Evolutionary conservation across 2,888 invertebrate genomes (phyloP), one percentile per base, ranked within the genome.

Genomic region (Rosalia funebris): DNA sequence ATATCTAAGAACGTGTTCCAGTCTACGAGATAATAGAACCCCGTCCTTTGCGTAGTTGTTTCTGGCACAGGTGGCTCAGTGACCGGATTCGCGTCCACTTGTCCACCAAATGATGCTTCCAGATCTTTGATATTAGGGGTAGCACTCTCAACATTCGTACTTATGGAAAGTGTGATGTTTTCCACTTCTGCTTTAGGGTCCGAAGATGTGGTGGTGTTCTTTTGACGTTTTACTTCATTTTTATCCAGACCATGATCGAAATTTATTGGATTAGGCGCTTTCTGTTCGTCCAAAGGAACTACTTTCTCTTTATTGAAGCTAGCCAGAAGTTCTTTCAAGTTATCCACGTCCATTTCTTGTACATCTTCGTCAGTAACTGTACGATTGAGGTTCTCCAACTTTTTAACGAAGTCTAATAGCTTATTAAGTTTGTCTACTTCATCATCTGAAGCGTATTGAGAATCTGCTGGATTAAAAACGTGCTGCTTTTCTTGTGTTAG

Each of bases 1-100:
- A 93, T 92, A 81, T 93, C 92, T 12, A 93, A 83, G 75, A 94
- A 94, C 53, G 90, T 88, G 75, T 94, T 93, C 92, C 93, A 93
- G 76, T 94, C 94, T 4, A 92, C 84, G 75, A 93, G 85, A 82
- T 93, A 93, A 76, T 93, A 94, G 68, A 93, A 89, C 0, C 93
- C 94, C 60, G 89, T 92, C 71, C 87, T 86, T 0, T 89, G 86
- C 2, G 91, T 89, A 11, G 85, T 84, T 1, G 88, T 85, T 71
- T 89, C 88, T 10, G 85, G 84, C 36, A 82, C 77, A 34, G 80
- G 82, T 0, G 85, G 84, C 10, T 66, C 66, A 17, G 71, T 84
- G 0, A 84, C 84, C 17, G 63, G 32, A 63, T 80, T 78, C 1
- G 88, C 85, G 32, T 83, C 80, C 1, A 88, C 85, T 41, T 83